Evolutionary conservation across 1,140 invertebrate genomes (phyloP).

Genomic region (Drosophila carrolli): DNA sequence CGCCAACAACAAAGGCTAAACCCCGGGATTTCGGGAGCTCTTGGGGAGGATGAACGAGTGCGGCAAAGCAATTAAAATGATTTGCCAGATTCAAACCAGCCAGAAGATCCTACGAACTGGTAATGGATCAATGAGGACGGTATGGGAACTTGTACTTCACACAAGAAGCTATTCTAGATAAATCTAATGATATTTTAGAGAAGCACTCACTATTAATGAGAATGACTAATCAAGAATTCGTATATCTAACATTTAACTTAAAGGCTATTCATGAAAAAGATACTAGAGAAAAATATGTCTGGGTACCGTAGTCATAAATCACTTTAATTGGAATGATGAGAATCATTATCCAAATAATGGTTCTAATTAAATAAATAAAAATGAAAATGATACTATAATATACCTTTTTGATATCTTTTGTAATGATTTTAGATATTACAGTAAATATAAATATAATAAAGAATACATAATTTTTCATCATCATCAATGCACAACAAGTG

Average conservation of each 20-base stretch:
- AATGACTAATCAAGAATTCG: conserved; percentile 10
- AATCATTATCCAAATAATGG: not conserved
- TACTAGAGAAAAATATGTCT: not conserved
- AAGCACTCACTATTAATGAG: conserved; percentile 15
- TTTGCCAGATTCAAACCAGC: conserved; percentile 48
- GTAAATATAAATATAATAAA: too few species aligned
- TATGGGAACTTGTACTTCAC: not conserved
- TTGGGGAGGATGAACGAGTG: conserved; percentile 21
- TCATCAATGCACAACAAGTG: too few species aligned
- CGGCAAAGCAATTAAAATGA: conserved; percentile 73
- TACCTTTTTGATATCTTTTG: too few species aligned
- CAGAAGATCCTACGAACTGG: conserved; percentile 24
- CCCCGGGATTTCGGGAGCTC: conserved; percentile 11
- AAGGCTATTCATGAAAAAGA: not conserved
- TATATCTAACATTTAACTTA: not conserved
- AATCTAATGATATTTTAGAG: not conserved
- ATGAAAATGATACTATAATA: not conserved
- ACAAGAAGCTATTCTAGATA: not conserved
- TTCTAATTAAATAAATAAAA: not conserved
- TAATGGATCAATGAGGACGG: not conserved
- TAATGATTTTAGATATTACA: too few species aligned
- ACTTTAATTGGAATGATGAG: conserved; percentile 47
- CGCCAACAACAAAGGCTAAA: conserved; percentile 61
- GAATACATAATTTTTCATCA: too few species aligned
- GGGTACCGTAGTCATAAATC: conserved; percentile 16